A percentile compares a stretch with the other conserved stretches of the same genome.
Conservation (phyloP, 2,113 vertebrate species). For the Megaceryle torquata region DNA sequence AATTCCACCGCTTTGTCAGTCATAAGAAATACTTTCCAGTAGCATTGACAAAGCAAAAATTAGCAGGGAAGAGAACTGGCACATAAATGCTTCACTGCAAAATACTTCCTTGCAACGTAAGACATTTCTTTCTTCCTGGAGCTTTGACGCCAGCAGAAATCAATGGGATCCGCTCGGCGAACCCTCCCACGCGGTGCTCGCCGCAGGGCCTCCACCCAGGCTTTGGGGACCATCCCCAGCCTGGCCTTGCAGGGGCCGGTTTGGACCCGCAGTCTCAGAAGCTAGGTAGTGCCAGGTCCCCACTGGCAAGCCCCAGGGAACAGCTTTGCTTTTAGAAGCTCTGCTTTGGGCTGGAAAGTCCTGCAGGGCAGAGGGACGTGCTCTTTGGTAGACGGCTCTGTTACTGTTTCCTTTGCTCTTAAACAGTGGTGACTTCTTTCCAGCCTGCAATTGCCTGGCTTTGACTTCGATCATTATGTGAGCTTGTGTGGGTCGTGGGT, state of each 20-base stretch:
- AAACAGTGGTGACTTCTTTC: neutral
- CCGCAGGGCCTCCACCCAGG: neutral
- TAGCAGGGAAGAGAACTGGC: slow-evolving; percentile 50
- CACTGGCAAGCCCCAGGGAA: neutral
- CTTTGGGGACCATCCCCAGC: neutral
- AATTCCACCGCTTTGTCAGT: slow-evolving; percentile 57
- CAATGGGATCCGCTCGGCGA: neutral
- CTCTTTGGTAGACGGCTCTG: neutral
- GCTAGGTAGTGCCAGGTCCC: neutral
- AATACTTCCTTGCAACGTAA: slow-evolving; percentile 41
- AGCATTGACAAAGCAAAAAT: slow-evolving; percentile 63
- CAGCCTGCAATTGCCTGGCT: neutral
- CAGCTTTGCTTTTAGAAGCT: neutral
- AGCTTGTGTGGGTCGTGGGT: neutral
- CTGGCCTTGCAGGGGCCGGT: neutral
- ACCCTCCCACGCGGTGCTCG: accelerated
- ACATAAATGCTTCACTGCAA: neutral
- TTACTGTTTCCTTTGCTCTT: neutral
- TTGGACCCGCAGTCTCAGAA: neutral
- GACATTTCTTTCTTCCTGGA: slow-evolving; percentile 44
- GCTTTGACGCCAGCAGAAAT: slow-evolving; percentile 11
- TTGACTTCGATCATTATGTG: neutral
- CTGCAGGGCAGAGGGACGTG: accelerated
- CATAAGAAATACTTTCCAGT: slow-evolving; percentile 56
- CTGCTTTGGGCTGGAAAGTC: neutral